A percentile compares a stretch with the other conserved stretches of the same genome.
Conservation (phyloP, 53 echinoderm and acorn worm genomes). For the Pentamera pediparva region DNA sequence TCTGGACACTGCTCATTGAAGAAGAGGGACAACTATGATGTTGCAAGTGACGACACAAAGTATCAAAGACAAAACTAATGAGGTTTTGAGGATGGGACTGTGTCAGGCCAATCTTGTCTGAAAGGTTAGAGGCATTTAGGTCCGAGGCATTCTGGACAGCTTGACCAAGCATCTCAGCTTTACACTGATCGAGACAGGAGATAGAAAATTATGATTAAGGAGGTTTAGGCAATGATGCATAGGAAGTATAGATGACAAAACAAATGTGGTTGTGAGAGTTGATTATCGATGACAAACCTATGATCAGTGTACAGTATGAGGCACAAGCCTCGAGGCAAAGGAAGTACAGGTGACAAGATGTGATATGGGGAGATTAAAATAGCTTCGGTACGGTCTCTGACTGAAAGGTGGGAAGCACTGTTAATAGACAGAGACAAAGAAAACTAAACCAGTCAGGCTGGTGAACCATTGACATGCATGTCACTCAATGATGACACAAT, state of each 20-base stretch:
- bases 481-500: neutral
- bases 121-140: constrained; percentile 45
- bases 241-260: neutral
- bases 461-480: neutral
- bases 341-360: too few relatives aligned
- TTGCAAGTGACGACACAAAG: too few relatives aligned
- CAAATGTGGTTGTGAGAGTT: constrained; percentile 55
- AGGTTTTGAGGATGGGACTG: constrained; percentile 72
- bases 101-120: constrained; percentile 61
- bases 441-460: neutral
- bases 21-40: too few relatives aligned
- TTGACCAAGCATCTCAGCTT: constrained; percentile 52
- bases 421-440: neutral
- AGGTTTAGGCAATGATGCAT: neutral
- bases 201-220: too few relatives aligned
- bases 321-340: too few relatives aligned
- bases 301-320: constrained; percentile 53
- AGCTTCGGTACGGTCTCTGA: constrained; percentile 52
- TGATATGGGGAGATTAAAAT: constrained; percentile 74
- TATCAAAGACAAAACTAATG: too few relatives aligned
- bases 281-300: constrained; percentile 54
- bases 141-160: constrained; percentile 69
- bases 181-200: too few relatives aligned
- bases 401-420: constrained; percentile 56
- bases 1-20: constrained; percentile 86